These are phyloP conservation scores for Ivindomyrus marchei DNA, from an alignment of 2,113 vertebrate genomes.

Conservation along the genomic window DNA sequence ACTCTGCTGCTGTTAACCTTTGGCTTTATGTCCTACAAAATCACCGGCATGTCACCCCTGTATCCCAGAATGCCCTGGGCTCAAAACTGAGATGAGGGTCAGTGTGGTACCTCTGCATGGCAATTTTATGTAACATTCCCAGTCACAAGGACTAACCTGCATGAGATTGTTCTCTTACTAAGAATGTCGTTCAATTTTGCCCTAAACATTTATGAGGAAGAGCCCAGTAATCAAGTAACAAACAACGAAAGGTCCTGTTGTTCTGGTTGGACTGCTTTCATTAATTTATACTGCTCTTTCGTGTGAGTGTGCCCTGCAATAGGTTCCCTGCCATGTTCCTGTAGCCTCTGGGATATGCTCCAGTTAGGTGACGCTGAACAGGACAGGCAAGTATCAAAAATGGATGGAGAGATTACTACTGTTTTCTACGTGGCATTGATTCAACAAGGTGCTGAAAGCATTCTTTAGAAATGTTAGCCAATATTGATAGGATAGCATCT, in stretches of 20 bases:
- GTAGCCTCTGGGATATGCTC: too few relatives aligned
- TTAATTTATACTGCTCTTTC: too few relatives aligned
- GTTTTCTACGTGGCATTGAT: neutral
- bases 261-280: too few relatives aligned
- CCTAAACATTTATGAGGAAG: too few relatives aligned
- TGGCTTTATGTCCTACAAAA: neutral
- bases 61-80: neutral
- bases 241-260: too few relatives aligned
- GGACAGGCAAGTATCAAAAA: neutral
- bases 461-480: too few relatives aligned
- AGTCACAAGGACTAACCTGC: neutral
- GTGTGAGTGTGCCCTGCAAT: too few relatives aligned
- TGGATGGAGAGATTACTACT: neutral
- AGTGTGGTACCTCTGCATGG: neutral
- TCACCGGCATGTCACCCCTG: neutral
- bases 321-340: too few relatives aligned
- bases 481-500: too few relatives aligned
- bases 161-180: neutral
- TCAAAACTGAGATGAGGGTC: neutral
- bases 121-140: neutral
- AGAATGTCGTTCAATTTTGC: neutral
- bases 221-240: too few relatives aligned
- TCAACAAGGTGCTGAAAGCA: too few relatives aligned
- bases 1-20: conserved; percentile 2
- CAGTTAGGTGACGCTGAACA: too few relatives aligned